phyloP scores from a whole-genome alignment of 2,888 invertebrate genomes.

The Hemicrepidius hirtus region DNA sequence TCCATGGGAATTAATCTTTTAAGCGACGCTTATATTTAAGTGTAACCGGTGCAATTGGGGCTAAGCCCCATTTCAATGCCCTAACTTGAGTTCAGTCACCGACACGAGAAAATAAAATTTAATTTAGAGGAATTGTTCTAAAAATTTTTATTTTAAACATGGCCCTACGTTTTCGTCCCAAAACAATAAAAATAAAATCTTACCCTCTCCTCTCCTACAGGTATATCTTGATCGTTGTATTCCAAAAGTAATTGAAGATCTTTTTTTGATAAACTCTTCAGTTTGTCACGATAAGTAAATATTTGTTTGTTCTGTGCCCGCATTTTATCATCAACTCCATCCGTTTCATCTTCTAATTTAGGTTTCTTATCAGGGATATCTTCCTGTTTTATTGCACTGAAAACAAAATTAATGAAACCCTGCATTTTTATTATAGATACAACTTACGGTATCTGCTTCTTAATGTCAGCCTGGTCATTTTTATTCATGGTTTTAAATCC shows the following conservation, averaged over 20 bases:
- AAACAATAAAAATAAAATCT: constrained; percentile 53
- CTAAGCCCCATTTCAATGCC: too few relatives aligned
- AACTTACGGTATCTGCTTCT: constrained; percentile 80
- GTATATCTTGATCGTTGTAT: constrained; percentile 82
- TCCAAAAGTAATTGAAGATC: constrained; percentile 80
- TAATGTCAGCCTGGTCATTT: constrained; percentile 82
- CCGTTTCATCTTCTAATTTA: constrained; percentile 79
- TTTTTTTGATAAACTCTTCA: constrained; percentile 77
- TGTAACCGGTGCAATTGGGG: too few relatives aligned
- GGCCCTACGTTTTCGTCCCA: too few relatives aligned
- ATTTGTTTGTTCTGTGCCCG: constrained; percentile 84
- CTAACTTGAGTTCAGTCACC: too few relatives aligned
- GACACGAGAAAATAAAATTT: too few relatives aligned
- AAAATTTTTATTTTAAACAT: too few relatives aligned
- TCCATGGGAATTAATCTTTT: too few relatives aligned
- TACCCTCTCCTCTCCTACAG: constrained; percentile 81
- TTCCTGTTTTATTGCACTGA: constrained; percentile 72
- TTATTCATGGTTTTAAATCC: constrained; percentile 82
- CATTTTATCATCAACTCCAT: constrained; percentile 72
- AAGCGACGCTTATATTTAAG: too few relatives aligned
- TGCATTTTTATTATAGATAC: too few relatives aligned
- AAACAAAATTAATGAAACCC: too few relatives aligned
- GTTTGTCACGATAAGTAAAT: constrained; percentile 79
- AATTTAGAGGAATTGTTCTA: too few relatives aligned
- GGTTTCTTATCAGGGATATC: constrained; percentile 81